Evolutionary conservation across 2,888 invertebrate species (phyloP).

Genomic region (Lacanobia wlatinum): DNA sequence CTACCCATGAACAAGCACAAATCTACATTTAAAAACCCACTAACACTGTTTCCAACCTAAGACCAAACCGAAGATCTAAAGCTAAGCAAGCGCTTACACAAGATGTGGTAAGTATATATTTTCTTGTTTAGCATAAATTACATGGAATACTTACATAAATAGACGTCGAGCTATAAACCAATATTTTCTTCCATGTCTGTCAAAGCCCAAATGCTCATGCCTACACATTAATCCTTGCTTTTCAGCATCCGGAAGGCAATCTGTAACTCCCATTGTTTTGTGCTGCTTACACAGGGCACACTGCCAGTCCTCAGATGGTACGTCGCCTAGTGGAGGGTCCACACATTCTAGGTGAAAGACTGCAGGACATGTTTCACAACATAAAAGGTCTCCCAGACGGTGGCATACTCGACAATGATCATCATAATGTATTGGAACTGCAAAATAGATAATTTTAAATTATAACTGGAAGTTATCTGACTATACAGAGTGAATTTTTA

Average conservation of each 20-base stretch:
- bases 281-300: constrained; percentile 98
- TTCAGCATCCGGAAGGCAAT: constrained; percentile 97
- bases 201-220: constrained; percentile 98
- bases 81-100: neutral
- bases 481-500: no score
- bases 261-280: constrained; percentile 97
- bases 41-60: neutral
- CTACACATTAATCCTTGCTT: constrained; percentile 97
- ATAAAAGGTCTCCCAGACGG: constrained; percentile 97
- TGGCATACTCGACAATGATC: constrained; percentile 98
- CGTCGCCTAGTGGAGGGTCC: constrained; percentile 97
- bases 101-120: neutral
- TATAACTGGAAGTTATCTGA: neutral
- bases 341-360: constrained; percentile 99
- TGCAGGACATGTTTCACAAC: constrained; percentile 99
- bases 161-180: constrained; percentile 98
- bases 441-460: constrained; percentile 22
- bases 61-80: neutral
- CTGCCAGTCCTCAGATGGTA: constrained; percentile 99
- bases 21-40: no score
- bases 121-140: neutral
- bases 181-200: constrained; percentile 98
- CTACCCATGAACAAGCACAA: neutral
- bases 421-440: constrained; percentile 96
- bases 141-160: constrained; percentile 95